Evolutionary conservation across 2,113 vertebrate genomes (phyloP).

Genomic region (Coptodon rendalli): DNA sequence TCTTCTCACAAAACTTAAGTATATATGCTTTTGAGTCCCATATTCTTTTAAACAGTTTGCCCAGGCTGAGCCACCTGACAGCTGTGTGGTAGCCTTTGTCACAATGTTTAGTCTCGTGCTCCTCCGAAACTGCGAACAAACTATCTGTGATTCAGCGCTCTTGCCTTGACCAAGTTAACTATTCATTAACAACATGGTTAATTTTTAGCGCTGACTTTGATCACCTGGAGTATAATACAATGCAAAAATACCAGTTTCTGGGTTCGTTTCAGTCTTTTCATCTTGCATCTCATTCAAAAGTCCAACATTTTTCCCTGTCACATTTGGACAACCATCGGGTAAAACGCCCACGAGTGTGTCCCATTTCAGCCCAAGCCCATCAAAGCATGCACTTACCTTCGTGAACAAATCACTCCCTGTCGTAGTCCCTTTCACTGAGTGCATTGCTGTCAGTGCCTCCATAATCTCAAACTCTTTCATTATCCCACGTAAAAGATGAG

Average conservation of each 20-base stretch:
- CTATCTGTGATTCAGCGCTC: neutral
- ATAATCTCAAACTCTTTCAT: neutral
- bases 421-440: neutral
- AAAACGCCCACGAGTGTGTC: neutral
- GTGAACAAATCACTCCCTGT: neutral
- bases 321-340: neutral
- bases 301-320: neutral
- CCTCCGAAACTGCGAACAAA: neutral
- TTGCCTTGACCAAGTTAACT: neutral
- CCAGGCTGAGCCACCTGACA: neutral
- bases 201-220: neutral
- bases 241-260: neutral
- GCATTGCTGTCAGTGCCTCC: neutral
- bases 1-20: neutral
- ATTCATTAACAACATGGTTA: neutral
- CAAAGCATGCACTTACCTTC: neutral
- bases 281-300: neutral
- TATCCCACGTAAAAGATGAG: neutral
- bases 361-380: neutral
- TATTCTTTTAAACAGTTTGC: neutral
- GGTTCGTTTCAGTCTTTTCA: neutral
- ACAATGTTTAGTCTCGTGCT: neutral
- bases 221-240: neutral
- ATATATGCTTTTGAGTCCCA: neutral
- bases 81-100: neutral